Evolutionary conservation across 2,888 invertebrate genomes (phyloP).

Genomic region (Synergus gifuensis): DNA sequence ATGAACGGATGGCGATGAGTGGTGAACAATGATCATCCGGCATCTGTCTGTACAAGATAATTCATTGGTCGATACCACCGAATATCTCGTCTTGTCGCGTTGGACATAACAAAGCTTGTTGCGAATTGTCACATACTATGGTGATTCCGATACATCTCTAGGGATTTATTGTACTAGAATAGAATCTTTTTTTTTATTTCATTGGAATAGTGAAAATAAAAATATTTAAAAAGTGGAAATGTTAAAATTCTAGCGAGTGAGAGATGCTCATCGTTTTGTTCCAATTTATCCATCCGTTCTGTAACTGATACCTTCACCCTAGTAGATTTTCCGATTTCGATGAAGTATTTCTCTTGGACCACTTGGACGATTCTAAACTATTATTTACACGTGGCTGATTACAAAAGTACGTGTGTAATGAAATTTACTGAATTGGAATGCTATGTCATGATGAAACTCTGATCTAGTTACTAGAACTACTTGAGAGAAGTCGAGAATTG

Average conservation of each 20-base stretch:
- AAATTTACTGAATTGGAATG: too few relatives aligned
- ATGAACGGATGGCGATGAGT: constrained; percentile 46
- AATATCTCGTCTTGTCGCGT: constrained; percentile 32
- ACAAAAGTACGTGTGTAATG: too few relatives aligned
- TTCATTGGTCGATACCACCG: constrained; percentile 32
- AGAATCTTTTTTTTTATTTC: neutral
- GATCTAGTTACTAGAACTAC: neutral
- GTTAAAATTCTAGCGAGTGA: too few relatives aligned
- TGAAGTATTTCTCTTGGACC: too few relatives aligned
- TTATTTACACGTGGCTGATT: too few relatives aligned
- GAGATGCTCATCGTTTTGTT: too few relatives aligned
- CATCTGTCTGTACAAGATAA: constrained; percentile 47
- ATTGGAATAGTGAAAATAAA: neutral
- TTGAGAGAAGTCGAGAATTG: neutral
- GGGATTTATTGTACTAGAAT: neutral
- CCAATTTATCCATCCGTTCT: too few relatives aligned
- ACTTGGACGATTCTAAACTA: too few relatives aligned
- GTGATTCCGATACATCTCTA: neutral
- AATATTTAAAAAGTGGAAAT: too few relatives aligned
- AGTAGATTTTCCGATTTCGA: too few relatives aligned
- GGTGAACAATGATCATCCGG: constrained; percentile 58
- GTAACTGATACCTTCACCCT: too few relatives aligned
- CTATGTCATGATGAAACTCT: neutral
- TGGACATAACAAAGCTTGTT: constrained; percentile 31
- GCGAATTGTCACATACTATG: neutral